Evolutionary conservation across 1,140 invertebrate genomes (phyloP), one percentile per base, ranked within the genome.

Genomic region (Euwallacea similis): DNA sequence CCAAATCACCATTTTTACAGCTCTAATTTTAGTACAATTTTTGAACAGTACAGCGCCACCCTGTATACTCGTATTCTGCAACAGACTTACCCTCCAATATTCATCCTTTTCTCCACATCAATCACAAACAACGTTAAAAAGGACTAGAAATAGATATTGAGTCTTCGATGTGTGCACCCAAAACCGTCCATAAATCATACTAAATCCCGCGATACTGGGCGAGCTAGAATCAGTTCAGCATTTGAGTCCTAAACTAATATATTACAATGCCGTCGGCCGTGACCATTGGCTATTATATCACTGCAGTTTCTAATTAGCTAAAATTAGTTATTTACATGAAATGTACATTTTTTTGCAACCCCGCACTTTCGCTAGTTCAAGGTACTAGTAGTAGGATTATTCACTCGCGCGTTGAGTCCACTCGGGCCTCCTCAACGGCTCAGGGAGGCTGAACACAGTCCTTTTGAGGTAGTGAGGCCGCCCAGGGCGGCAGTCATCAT

Each of bases 1-100:
- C 79, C 77, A 80, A 80, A 80, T 80, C 79, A 80, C 79, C 21
- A 78, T 59, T 44, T 50, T 50, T 9, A 41, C 33, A 42, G 53
- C 46, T 42, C 58, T 44, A 8, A 71, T 56, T 58, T 66, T 59
- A 69, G 47, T 69, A 59, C 66, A 59, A 69, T 69, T 44, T 58
- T 60, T 69, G 44, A 69, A 69, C 44, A 53, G 47, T 60, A 16
- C 46, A 9, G 65, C 8, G 11, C 13, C 47, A 41, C 46, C 46
- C 46, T 50, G 46, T 33, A 33, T 33, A 33, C 21, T 33, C 21
- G 21, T 33, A 33, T 33, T 33, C 21, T 33, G 21, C 21, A 33
- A 33, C 21, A 33, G 46, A 50, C 46, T 50, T 50, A 50, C 46
- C 46, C 9, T 11, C 46, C 9, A 50, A 50, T 50, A 50, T 50